Evolutionary conservation across 2,797 vertebrate species (phyloP), one percentile per base, ranked within the genome.

Genomic region (Lepidocolaptes lacrymiger): DNA sequence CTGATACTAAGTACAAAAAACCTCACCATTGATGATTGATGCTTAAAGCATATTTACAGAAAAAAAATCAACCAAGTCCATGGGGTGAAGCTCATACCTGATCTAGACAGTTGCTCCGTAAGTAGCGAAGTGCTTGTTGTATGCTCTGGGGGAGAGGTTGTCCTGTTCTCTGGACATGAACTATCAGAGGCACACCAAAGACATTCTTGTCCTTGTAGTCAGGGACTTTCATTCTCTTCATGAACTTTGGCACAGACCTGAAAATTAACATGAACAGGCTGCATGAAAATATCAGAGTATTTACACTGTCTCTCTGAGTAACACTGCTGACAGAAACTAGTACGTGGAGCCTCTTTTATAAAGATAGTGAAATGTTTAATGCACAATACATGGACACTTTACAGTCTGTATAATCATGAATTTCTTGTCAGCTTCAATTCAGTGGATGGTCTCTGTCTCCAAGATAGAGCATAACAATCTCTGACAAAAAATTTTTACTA

Each of bases 181-280:
- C 98, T 54, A 99, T 99, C 88, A 99, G 98, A 62, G 99, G 99
- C 41, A 99, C 99, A 4, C 99, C 99, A 66, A 99, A 99, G 91
- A 99, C 99, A 28, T 99, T 98, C 97, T 99, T 99, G 97, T 99
- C 99, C 97, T 99, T 99, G 96, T 99, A 99, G 97, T 99, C 99
- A 27, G 99, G 99, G 91, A 99, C 99, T 97, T 99, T 99, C 98
- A 99, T 99, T 97, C 99, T 98, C 97, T 99, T 99, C 99, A 99
- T 99, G 96, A 99, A 99, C 97, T 99, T 99, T 85, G 99, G 99
- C 88, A 99, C 99, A 37, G 99, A 98, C 99, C 99, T 99, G 84
- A 89, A 96, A 96, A 96, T 88, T 30, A 51, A 46, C 16, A 72
- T 4, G 27, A 91, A 63, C 7, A 58, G 48, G 46, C 14, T 81